phyloP scores from a whole-genome alignment of 2,113 vertebrate species.

The Myiozetetes cayanensis region DNA sequence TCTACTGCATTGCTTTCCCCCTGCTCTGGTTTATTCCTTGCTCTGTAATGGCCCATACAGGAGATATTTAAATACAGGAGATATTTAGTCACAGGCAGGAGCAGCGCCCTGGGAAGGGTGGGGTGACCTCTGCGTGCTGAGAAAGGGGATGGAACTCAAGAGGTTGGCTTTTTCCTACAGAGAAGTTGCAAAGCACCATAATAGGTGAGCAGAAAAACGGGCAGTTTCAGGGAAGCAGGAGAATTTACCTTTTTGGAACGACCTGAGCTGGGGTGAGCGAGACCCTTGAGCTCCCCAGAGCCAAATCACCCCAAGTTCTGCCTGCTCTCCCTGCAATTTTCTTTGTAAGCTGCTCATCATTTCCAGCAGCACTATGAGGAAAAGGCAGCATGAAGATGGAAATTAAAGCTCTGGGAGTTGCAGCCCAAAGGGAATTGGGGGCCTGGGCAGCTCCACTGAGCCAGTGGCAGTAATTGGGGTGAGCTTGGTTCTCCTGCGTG shows the following conservation, averaged over 20 bases:
- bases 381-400: neutral
- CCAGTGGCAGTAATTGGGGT: neutral
- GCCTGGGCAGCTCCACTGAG: neutral
- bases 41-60: neutral
- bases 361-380: neutral
- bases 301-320: neutral
- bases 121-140: neutral
- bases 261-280: neutral
- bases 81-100: neutral
- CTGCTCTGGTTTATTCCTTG: neutral
- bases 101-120: fast-evolving
- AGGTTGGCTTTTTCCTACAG: neutral
- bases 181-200: neutral
- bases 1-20: neutral
- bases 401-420: neutral
- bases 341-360: neutral
- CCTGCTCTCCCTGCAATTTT: neutral
- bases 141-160: neutral
- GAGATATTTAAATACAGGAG: neutral
- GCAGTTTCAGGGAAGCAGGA: neutral
- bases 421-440: neutral
- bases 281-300: neutral
- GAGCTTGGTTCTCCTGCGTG: neutral
- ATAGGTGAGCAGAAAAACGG: neutral
- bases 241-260: neutral